Conservation (phyloP, 2,797 vertebrate genomes). For the Enteromius thamalakanensis region DNA sequence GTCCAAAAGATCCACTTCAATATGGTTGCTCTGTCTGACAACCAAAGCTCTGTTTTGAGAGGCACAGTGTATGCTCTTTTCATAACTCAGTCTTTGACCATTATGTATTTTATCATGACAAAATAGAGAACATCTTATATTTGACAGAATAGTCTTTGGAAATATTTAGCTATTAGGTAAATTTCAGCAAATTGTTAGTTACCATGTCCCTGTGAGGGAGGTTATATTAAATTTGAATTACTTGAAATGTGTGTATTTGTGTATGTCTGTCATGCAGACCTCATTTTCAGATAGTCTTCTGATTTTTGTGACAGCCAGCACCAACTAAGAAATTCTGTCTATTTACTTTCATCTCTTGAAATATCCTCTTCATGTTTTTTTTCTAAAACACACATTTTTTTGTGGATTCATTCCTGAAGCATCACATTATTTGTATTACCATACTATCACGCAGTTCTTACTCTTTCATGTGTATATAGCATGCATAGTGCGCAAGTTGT, state of each 20-base stretch:
- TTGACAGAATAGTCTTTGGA: not conserved
- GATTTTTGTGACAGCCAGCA: not conserved
- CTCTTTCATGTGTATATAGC: not conserved
- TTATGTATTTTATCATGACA: not conserved
- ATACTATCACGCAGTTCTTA: not conserved
- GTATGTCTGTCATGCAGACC: constrained; percentile 20
- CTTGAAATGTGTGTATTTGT: constrained; percentile 13
- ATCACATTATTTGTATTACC: not conserved
- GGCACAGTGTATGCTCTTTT: not conserved
- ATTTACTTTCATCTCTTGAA: not conserved
- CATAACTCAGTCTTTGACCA: not conserved
- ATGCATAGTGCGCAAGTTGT: not conserved
- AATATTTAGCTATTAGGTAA: constrained; percentile 17
- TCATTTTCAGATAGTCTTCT: constrained; percentile 18
- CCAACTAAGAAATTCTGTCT: not conserved
- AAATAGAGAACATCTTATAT: not conserved
- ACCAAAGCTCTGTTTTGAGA: not conserved
- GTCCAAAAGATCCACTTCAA: not conserved
- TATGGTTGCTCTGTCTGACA: not conserved
- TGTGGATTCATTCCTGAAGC: not conserved
- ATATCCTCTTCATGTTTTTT: constrained; percentile 5
- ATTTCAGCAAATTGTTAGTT: constrained; percentile 30
- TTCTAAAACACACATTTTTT: not conserved
- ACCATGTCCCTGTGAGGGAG: constrained; percentile 34
- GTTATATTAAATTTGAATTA: constrained; percentile 54